These are phyloP conservation scores for Cephus cinctus DNA, from an alignment of 1,140 invertebrate species.

Conservation along the genomic window DNA sequence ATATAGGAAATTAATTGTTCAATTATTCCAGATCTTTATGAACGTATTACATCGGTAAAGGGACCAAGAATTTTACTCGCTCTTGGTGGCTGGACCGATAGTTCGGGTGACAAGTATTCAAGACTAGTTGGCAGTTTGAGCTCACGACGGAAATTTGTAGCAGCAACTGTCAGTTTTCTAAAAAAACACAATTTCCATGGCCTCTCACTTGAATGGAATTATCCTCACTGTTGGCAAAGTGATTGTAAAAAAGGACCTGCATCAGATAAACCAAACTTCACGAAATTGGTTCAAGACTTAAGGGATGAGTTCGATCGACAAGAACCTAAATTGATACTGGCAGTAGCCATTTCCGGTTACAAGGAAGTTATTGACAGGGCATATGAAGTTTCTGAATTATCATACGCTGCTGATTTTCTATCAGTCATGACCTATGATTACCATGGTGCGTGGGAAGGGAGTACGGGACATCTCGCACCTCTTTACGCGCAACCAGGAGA, in stretches of 20 bases:
- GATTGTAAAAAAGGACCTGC: conserved; percentile 78
- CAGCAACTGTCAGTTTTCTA: conserved; percentile 68
- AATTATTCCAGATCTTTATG: conserved; percentile 74
- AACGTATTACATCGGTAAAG: conserved; percentile 63
- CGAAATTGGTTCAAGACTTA: conserved; percentile 79
- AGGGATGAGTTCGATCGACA: conserved; percentile 70
- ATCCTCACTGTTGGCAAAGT: conserved; percentile 89
- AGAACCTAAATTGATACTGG: conserved; percentile 68
- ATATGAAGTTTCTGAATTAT: conserved; percentile 74
- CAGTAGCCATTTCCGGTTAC: conserved; percentile 83
- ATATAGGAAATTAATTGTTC: conserved; percentile 12
- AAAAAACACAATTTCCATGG: conserved; percentile 76
- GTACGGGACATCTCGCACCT: conserved; percentile 81
- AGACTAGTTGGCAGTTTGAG: conserved; percentile 66
- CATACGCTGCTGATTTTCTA: conserved; percentile 74
- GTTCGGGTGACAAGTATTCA: conserved; percentile 80
- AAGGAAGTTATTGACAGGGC: conserved; percentile 83
- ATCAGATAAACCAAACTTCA: conserved; percentile 76
- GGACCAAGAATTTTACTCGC: conserved; percentile 73
- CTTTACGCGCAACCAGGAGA: conserved; percentile 65
- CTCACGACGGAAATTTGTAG: conserved; percentile 68
- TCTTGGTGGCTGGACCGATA: conserved; percentile 90
- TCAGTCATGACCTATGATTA: conserved; percentile 90
- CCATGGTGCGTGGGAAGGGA: conserved; percentile 81
- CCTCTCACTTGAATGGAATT: conserved; percentile 88